phyloP scores from a whole-genome alignment of 2,797 vertebrate species.

The Brachymystax lenok region DNA sequence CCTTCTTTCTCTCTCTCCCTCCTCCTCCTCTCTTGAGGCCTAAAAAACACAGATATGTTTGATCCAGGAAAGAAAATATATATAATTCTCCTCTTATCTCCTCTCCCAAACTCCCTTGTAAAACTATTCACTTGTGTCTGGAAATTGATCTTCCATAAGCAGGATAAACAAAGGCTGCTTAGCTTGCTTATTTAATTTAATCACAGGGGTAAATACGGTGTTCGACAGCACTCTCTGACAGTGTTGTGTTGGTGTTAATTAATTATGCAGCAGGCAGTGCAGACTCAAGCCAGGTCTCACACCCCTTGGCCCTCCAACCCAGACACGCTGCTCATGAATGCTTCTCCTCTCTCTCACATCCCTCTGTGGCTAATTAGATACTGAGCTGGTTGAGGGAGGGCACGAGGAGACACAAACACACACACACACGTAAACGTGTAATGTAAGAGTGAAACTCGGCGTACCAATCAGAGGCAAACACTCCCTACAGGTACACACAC shows the following conservation, averaged over 20 bases:
- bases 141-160: constrained; percentile 8
- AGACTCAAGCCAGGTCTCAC: background rate
- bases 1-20: background rate
- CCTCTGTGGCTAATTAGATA: constrained; percentile 18
- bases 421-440: background rate
- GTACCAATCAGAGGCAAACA: too few species aligned
- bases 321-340: background rate
- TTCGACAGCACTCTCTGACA: background rate
- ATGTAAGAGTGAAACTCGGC: too few species aligned
- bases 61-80: too few species aligned
- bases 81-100: too few species aligned
- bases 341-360: background rate
- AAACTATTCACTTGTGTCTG: background rate
- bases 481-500: background rate
- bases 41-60: background rate
- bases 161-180: constrained; percentile 3
- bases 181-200: background rate
- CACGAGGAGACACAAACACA: background rate
- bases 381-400: background rate
- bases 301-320: background rate
- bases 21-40: background rate
- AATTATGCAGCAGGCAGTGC: constrained; percentile 16
- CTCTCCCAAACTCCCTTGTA: background rate
- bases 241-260: background rate
- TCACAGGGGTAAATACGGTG: background rate